Evolutionary conservation across 2,797 vertebrate species (phyloP).

Genomic region (Adelosebastes latens): DNA sequence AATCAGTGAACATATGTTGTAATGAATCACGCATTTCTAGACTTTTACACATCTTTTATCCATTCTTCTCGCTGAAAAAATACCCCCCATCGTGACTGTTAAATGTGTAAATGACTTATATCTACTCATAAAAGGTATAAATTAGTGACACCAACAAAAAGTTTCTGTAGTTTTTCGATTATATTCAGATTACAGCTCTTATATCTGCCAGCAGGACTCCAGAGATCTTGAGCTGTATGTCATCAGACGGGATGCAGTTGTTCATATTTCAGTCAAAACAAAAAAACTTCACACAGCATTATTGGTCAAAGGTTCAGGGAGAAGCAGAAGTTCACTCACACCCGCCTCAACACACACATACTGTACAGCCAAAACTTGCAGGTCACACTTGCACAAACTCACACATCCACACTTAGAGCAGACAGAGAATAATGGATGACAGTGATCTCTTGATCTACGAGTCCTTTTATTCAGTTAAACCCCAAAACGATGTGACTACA

Average conservation of each 20-base stretch:
- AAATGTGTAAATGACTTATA: not conserved
- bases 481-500: conserved; percentile 56
- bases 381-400: not conserved
- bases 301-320: conserved; percentile 26
- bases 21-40: not conserved
- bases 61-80: not conserved
- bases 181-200: not conserved
- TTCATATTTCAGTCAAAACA: conserved; percentile 41
- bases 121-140: not conserved
- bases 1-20: not conserved
- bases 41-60: not conserved
- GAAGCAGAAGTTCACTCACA: conserved; percentile 8
- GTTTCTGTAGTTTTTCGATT: not conserved
- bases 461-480: conserved; percentile 49
- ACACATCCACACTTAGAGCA: conserved; percentile 15
- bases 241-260: not conserved
- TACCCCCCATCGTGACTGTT: not conserved
- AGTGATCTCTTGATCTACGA: conserved; percentile 56
- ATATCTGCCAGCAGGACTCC: conserved; percentile 19
- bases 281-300: conserved; percentile 5
- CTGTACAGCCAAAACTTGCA: not conserved
- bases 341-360: not conserved
- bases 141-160: not conserved
- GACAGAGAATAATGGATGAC: conserved; percentile 10
- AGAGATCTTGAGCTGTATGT: not conserved